A percentile compares a stretch with the other conserved stretches of the same genome.
Evolutionary conservation across 2,888 invertebrate genomes (phyloP).

Genomic region (Galerucella calmariensis): DNA sequence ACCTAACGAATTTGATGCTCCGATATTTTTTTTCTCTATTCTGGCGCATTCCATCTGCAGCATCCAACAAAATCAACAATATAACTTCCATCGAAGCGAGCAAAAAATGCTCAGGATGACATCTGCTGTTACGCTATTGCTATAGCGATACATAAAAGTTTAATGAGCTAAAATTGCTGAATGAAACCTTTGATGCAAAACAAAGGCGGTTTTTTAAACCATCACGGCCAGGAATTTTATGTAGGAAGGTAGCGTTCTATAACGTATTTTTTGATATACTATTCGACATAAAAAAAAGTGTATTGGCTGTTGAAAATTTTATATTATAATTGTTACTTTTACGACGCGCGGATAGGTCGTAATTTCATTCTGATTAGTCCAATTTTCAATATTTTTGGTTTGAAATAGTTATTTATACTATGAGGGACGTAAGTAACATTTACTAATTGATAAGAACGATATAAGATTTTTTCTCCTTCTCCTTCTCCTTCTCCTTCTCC

Average conservation of each 20-base stretch:
- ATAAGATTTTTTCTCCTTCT: too few relatives aligned
- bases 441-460: too few relatives aligned
- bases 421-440: too few relatives aligned
- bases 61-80: background rate
- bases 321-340: too few relatives aligned
- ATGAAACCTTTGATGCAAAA: constrained; percentile 11
- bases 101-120: constrained; percentile 19
- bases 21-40: background rate
- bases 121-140: constrained; percentile 26
- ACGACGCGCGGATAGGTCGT: too few relatives aligned
- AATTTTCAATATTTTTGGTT: too few relatives aligned
- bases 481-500: too few relatives aligned
- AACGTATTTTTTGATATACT: too few relatives aligned
- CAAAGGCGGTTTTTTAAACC: background rate
- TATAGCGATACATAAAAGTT: constrained; percentile 19
- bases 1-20: background rate
- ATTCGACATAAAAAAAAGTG: too few relatives aligned
- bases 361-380: too few relatives aligned
- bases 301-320: too few relatives aligned
- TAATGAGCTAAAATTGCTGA: constrained; percentile 21
- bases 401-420: too few relatives aligned
- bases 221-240: background rate
- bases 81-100: constrained; percentile 6
- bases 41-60: constrained; percentile 13
- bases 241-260: background rate